Base-by-base conservation (phyloP, 2,113 vertebrate species). In the Peromyscus californicus region DNA sequence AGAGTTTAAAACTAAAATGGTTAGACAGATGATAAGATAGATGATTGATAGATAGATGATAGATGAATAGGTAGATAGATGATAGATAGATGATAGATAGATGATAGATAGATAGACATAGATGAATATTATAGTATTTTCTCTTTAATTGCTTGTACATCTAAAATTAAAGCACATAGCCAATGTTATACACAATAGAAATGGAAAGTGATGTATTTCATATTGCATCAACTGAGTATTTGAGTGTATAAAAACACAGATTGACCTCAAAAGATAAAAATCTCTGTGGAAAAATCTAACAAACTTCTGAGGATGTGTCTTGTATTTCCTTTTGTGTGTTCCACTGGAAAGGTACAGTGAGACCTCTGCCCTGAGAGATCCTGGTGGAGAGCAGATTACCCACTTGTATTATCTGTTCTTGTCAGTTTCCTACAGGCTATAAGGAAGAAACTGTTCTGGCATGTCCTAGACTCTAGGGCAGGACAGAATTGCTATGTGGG, bases 301-400 rank as follows among this genome's bases (percentile, higher is more conserved):
- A 33, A 13, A 21, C 45, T 15, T 92, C 48, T 51, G 29, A 29
- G 22, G 4, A 26, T 16, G 15, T 57, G 31, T 0, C 9, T 70
- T 42, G 13, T 9, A 22, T 39, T 74, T 48, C 19, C 0, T 74
- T 2, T 24, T 22, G 16, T 1, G 15, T 61, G 19, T 48, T 33
- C 11, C 10, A 63, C 7, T 3, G 3, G 24, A 26, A 51, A 24
- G 26, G 15, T 17, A 36, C 9, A n/a, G 10, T 3, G 33, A 24
- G 8, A 5, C 1, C 16, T 22, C 17, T 63, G n/a, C 11, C 57
- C 33, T 13, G 0, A 5, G 15, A 16, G 31, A 10, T 0, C 8
- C 51, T 70, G 39, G 63, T 1, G 57, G 5, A 5, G 3, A 13
- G 13, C 12, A 7, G 17, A 26, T 48, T 42, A 21, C 2, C 63